Conservation (phyloP, 2,888 invertebrate genomes). For the Subacronicta megacephala region DNA sequence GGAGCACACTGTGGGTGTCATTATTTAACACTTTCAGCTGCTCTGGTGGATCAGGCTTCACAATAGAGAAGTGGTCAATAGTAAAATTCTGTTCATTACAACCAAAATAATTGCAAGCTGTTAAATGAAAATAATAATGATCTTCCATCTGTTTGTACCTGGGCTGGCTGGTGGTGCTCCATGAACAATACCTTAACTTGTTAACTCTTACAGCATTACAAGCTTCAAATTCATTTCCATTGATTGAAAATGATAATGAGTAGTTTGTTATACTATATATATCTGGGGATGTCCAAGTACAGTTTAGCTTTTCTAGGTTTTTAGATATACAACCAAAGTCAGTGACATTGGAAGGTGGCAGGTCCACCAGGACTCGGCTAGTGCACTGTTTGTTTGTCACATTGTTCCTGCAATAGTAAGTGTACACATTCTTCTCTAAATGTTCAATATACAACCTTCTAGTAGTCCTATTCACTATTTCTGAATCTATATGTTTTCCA, state of each 20-base stretch:
- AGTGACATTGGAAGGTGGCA: conserved; percentile 90
- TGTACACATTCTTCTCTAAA: conserved; percentile 85
- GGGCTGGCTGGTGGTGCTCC: conserved; percentile 73
- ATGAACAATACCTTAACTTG: conserved; percentile 68
- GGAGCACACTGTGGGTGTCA: conserved; percentile 75
- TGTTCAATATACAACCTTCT: conserved; percentile 88
- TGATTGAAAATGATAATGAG: conserved; percentile 68
- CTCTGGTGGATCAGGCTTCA: conserved; percentile 77
- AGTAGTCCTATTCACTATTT: conserved; percentile 90
- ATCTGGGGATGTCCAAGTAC: conserved; percentile 91
- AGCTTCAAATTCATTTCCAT: conserved; percentile 63
- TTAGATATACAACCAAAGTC: conserved; percentile 93
- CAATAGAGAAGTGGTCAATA: conserved; percentile 90
- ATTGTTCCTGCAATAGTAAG: conserved; percentile 88
- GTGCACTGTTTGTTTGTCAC: conserved; percentile 69
- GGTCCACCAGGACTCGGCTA: conserved; percentile 80
- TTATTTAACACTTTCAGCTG: conserved; percentile 68
- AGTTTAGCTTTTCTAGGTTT: conserved; percentile 93
- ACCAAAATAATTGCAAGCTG: conserved; percentile 91
- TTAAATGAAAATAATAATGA: conserved; percentile 89
- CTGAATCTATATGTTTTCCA: conserved; percentile 68
- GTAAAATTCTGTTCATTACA: conserved; percentile 82
- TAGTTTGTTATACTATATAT: conserved; percentile 76
- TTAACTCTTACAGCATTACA: conserved; percentile 60
- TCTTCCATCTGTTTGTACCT: conserved; percentile 84